Base-by-base conservation (phyloP, 1,140 invertebrate genomes). In the Hypothenemus hampei region DNA sequence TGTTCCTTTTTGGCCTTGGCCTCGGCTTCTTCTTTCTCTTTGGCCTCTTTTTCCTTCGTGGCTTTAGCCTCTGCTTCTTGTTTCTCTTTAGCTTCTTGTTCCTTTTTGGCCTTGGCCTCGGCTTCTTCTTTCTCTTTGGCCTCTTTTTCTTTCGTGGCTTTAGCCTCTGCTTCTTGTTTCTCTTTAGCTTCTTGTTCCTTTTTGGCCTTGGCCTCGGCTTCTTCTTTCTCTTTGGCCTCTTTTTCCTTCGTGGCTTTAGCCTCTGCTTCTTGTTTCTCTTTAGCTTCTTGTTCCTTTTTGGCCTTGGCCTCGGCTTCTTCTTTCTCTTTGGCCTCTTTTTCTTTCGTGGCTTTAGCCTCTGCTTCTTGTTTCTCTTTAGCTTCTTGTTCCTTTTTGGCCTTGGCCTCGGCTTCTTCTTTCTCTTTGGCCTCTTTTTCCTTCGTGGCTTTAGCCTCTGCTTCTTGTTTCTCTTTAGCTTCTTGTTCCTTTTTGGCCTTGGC, bases 291-390 rank as follows among this genome's bases (percentile, higher is more conserved):
- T 39, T 65, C 59, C 20, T 53, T 53, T 45, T 57, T 57, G 19
- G 56, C 48, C 26, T 47, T 56, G 52, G 60, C 55, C 24, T 64
- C 44, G 56, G 63, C 37, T 33, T 58, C 54, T 54, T 57, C 52
- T 37, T 61, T 2, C 35, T 3, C n/a, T n/a, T n/a, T n/a, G n/a
- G n/a, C n/a, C n/a, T n/a, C n/a, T n/a, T n/a, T 39, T 8, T 43
- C 39, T 19, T 52, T 45, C 22, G 23, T 7, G 11, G 35, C 15
- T 41, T 21, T 41, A n/a, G 39, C 48, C 58, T 67, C 45, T 40
- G 53, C 51, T 51, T 58, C 58, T n/a, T n/a, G n/a, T n/a, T n/a
- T n/a, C n/a, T n/a, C n/a, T n/a, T n/a, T n/a, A n/a, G n/a, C n/a
- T 54, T 59, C 43, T 57, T 63, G 58, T 54, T 45, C 40, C 2